Percentiles rank a stretch among this genome's conserved stretches.
These are phyloP conservation scores for Zaprionus vittiger DNA, from an alignment of 1,140 invertebrate species.

Conservation along the genomic window DNA sequence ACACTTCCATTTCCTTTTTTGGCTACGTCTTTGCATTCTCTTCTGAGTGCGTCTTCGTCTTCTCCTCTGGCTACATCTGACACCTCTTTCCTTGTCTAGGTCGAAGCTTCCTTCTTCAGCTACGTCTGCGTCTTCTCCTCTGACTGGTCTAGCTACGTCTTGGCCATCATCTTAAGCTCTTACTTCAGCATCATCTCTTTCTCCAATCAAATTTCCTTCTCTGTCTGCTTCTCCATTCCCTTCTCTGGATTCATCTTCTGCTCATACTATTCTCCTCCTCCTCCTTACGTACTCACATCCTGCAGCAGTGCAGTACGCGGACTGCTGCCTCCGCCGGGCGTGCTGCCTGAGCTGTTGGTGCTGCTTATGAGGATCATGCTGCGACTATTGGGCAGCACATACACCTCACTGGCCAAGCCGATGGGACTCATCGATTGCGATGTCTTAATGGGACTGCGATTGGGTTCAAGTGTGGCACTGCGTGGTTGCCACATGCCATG, in stretches of 20 bases:
- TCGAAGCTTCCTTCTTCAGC: no score
- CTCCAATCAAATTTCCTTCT: no score
- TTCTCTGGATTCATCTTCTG: not conserved
- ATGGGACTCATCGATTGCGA: conserved; percentile 82
- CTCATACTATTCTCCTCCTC: not conserved
- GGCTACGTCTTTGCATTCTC: not conserved
- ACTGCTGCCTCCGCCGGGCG: conserved; percentile 36
- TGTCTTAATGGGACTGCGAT: conserved; percentile 77
- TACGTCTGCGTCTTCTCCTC: no score
- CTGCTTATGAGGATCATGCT: conserved; percentile 81
- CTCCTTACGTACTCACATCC: conserved; percentile 68
- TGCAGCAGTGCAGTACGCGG: conserved; percentile 56
- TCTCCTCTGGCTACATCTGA: not conserved
- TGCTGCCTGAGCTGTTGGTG: conserved; percentile 33
- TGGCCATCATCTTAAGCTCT: not conserved
- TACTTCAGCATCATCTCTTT: not conserved
- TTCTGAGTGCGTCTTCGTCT: not conserved
- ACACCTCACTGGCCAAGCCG: conserved; percentile 69
- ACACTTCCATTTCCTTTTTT: no score
- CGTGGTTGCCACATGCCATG: conserved; percentile 49
- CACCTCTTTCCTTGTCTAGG: no score
- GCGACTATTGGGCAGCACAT: conserved; percentile 77
- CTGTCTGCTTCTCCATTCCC: no score
- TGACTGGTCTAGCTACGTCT: not conserved
- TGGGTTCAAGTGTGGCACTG: conserved; percentile 60